A percentile compares a stretch with the other conserved stretches of the same genome.
These are phyloP conservation scores for Microplitis demolitor DNA, from an alignment of 1,140 invertebrate species.

Conservation along the genomic window DNA sequence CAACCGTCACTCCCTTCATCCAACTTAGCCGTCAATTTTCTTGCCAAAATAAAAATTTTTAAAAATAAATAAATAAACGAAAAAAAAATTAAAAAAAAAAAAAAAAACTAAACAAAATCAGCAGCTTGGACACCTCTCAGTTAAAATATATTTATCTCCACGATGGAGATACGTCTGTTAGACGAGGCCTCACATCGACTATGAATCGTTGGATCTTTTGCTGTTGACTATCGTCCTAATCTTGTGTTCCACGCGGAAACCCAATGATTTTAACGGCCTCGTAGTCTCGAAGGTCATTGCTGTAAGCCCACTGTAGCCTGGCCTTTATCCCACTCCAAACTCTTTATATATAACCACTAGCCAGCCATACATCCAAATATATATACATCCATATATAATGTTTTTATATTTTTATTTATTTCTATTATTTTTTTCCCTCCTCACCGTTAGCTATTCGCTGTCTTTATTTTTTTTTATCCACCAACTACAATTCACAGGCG, in stretches of 20 bases:
- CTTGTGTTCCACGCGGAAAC: constrained; percentile 24
- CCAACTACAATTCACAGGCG: constrained; percentile 13
- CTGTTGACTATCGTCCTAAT: constrained; percentile 12
- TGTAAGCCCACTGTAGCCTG: constrained; percentile 10
- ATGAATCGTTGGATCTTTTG: background rate
- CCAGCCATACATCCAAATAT: background rate
- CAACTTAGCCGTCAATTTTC: no score
- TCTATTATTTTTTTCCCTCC: background rate
- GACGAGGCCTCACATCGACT: background rate
- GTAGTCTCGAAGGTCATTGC: constrained; percentile 31
- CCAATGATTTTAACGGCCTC: constrained; percentile 25
- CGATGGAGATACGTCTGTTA: background rate
- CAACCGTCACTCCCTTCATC: no score
- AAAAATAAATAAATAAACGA: no score
- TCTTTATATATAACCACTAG: background rate
- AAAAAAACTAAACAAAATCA: no score
- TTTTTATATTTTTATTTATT: background rate
- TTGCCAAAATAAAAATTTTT: no score
- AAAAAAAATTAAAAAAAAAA: no score
- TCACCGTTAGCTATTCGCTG: background rate
- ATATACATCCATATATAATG: background rate
- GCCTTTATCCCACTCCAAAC: constrained; percentile 6
- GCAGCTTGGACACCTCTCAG: no score
- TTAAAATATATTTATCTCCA: background rate
- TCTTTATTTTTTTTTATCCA: background rate